Conservation (phyloP, 2,113 vertebrate genomes). For the Pyxicephalus adspersus region DNA sequence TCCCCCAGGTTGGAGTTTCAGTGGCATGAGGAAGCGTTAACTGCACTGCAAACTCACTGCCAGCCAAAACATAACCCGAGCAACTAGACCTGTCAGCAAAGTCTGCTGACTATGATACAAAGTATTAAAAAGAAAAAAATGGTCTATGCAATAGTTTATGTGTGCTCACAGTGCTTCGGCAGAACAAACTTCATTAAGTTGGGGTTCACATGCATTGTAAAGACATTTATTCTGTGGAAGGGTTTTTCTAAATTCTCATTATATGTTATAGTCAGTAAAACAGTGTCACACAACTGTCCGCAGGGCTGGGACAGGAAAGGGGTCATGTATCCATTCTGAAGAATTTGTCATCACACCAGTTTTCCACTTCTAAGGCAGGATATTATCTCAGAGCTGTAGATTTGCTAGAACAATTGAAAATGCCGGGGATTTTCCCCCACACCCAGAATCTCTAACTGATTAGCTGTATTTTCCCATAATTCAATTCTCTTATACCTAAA, state of each 20-base stretch:
- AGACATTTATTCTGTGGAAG: neutral
- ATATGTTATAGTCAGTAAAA: neutral
- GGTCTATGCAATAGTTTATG: too few species aligned
- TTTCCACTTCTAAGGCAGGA: slow-evolving; percentile 32
- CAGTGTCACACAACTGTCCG: neutral
- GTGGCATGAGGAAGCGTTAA: too few species aligned
- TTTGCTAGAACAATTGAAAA: slow-evolving; percentile 3
- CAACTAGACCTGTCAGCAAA: too few species aligned
- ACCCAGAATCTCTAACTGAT: neutral
- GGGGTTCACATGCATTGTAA: too few species aligned
- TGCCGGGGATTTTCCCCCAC: neutral
- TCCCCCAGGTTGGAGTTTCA: too few species aligned
- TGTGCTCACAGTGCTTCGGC: too few species aligned
- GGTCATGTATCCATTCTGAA: neutral
- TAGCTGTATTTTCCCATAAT: too few species aligned
- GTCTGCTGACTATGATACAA: too few species aligned
- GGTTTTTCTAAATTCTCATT: neutral
- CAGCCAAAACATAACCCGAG: too few species aligned
- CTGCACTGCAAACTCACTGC: too few species aligned
- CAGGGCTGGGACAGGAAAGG: slow-evolving; percentile 30
- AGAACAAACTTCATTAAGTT: neutral
- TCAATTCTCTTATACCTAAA: too few species aligned
- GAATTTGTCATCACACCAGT: slow-evolving; percentile 8
- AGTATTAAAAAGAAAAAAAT: too few species aligned
- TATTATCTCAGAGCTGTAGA: slow-evolving; percentile 7